Evolutionary conservation across 2,888 invertebrate genomes (phyloP), one percentile per base, ranked within the genome.

Genomic region (Drosophila emarginata): DNA sequence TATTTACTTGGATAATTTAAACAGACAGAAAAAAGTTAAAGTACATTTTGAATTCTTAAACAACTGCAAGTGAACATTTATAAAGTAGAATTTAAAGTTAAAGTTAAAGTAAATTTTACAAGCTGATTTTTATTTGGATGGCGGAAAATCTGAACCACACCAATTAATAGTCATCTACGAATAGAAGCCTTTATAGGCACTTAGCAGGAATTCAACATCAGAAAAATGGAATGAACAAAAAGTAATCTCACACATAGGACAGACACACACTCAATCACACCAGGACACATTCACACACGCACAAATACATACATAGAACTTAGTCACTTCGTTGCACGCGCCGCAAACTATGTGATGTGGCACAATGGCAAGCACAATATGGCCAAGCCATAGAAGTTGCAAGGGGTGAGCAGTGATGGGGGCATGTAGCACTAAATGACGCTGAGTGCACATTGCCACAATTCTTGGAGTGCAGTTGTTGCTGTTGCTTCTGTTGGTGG

Each of bases 391-490:
- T 9, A 4, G 7, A 15, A 14, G 15, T 9, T 9, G 45, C 18
- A 45, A 9, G 40, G 15, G 45, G 18, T 11, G 11, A 9, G 18
- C 4, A 54, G 37, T 15, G 54, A 45, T 37, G 64, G 50, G 71
- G 73, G 77, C 62, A 75, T 77, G 79, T 18, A 45, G 63, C 77
- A 70, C 76, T 80, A 81, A 80, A 81, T 80, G 80, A 75, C 81
- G 77, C 79, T 81, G 77, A 81, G 80, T 79, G 81, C 82, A 79
- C 79, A 79, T 79, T 79, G 76, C 80, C 80, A 81, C 80, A 81
- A 79, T 81, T 80, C 76, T 76, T 80, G 72, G 68, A 58, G 67
- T 57, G 61, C 70, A 67, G 70, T 71, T 52, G 69, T 67, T 32
- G 57, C 36, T 59, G 61, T 21, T 50, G 51, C 14, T 76, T 64